A percentile compares a stretch with the other conserved stretches of the same genome.
phyloP scores from a whole-genome alignment of 2,888 invertebrate species.

The Ptychoptera albimana region DNA sequence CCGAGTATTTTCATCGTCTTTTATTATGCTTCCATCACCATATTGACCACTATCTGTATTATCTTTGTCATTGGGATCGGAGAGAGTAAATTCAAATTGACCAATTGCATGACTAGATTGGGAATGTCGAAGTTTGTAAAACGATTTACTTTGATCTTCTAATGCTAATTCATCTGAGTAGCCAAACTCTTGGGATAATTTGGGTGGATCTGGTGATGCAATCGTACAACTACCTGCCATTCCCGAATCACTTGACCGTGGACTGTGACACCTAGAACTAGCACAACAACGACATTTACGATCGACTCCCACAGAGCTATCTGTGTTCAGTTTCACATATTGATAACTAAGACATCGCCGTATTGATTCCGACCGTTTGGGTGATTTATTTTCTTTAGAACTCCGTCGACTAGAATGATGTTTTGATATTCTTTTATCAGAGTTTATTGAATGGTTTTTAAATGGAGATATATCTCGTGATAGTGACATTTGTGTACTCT shows the following conservation, averaged over 20 bases:
- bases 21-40: conserved; percentile 6
- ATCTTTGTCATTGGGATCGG: conserved; percentile 2
- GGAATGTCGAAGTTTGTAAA: conserved; percentile 8
- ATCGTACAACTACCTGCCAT: conserved; percentile 70
- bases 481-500: conserved; percentile 28
- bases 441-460: conserved; percentile 39
- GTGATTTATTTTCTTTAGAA: conserved; percentile 2
- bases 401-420: conserved; percentile 10
- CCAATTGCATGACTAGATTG: conserved; percentile 16
- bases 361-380: conserved; percentile 17
- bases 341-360: conserved; percentile 36
- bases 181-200: conserved; percentile 8
- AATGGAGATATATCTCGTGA: conserved; percentile 23
- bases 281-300: conserved; percentile 40
- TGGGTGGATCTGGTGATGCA: conserved; percentile 53
- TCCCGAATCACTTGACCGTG: conserved; percentile 60
- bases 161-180: conserved; percentile 8
- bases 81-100: conserved; percentile 18
- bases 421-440: conserved; percentile 32
- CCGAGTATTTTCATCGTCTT: conserved; percentile 3
- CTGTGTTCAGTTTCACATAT: conserved; percentile 21
- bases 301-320: conserved; percentile 1
- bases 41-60: conserved; percentile 8
- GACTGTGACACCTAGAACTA: conserved; percentile 47
- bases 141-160: not conserved